Conservation (phyloP, 2,113 vertebrate species). For the Mohoua ochrocephala region DNA sequence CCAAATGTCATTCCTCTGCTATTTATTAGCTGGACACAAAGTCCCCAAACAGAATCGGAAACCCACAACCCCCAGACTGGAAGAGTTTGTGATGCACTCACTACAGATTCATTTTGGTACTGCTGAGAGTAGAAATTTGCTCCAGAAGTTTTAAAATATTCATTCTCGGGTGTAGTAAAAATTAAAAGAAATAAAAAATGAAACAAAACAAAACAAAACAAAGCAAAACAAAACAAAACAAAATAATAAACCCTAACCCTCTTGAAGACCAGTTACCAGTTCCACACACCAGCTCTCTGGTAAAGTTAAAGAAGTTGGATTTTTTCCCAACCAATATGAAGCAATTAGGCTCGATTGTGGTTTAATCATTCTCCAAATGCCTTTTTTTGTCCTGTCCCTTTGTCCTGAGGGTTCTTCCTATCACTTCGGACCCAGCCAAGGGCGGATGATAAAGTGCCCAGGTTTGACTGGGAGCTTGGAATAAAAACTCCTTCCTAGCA, state of each 20-base stretch:
- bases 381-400: conserved; percentile 24
- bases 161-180: background rate
- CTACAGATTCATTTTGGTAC: background rate
- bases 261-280: background rate
- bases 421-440: background rate
- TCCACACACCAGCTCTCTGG: background rate
- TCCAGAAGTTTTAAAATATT: background rate
- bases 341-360: background rate
- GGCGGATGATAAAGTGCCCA: background rate
- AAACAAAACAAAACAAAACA: background rate
- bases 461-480: background rate
- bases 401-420: conserved; percentile 19
- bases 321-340: background rate
- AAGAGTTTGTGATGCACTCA: background rate
- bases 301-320: background rate
- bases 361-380: conserved; percentile 43
- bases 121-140: background rate
- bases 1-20: background rate
- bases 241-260: background rate
- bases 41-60: background rate
- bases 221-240: background rate
- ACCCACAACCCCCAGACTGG: background rate
- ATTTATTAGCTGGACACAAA: background rate
- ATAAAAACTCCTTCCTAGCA: background rate
- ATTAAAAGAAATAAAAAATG: too few species aligned